phyloP scores from a whole-genome alignment of 2,113 vertebrate species.

The Psophia crepitans region DNA sequence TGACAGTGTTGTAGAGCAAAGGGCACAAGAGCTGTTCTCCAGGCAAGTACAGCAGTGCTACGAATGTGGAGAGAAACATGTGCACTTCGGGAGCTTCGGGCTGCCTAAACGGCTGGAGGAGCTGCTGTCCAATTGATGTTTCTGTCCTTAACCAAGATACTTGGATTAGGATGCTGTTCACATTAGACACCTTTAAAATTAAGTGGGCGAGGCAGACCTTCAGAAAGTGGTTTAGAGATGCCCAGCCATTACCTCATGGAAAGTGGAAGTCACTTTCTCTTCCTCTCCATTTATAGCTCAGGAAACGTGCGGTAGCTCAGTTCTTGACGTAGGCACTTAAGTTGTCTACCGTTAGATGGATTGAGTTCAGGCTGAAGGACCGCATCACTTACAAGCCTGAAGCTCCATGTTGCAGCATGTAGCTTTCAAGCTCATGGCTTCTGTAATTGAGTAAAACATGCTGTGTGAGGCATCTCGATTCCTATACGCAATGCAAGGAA shows the following conservation, averaged over 20 bases:
- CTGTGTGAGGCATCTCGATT: neutral
- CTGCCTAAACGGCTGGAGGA: neutral
- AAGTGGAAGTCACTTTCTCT: neutral
- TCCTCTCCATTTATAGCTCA: neutral
- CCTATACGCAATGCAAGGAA: neutral
- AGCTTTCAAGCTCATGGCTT: neutral
- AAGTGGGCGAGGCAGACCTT: neutral
- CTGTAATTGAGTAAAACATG: neutral
- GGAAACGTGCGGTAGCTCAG: neutral
- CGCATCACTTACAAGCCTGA: neutral
- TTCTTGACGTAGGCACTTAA: neutral
- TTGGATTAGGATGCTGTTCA: neutral
- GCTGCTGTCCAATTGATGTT: neutral
- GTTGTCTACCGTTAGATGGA: neutral
- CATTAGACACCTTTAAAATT: neutral
- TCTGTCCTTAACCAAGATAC: neutral
- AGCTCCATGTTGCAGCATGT: neutral
- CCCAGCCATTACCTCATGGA: neutral
- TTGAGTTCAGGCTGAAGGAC: neutral
- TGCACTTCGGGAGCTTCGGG: neutral
- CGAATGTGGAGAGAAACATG: neutral
- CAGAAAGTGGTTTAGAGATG: neutral
- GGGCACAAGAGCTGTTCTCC: rapidly evolving
- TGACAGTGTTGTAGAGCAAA: neutral
- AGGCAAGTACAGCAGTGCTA: neutral